Percentiles rank a stretch among this genome's conserved stretches.
phyloP scores from a whole-genome alignment of 2,888 invertebrate genomes.

The Zhengitettix transpicula region DNA sequence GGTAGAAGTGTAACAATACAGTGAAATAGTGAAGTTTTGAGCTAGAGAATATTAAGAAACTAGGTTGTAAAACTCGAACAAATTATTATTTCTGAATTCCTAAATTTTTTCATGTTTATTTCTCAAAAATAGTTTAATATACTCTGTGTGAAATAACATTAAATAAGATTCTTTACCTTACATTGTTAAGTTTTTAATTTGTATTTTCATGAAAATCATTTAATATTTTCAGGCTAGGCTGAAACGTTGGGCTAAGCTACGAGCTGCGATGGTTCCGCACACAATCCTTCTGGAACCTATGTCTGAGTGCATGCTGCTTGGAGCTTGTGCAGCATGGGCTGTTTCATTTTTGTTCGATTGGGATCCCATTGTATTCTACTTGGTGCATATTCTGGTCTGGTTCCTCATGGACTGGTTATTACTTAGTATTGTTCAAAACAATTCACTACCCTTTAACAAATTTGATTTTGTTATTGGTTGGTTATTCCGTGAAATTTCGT shows the following conservation, averaged over 20 bases:
- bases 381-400: conserved; percentile 87
- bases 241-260: conserved; percentile 80
- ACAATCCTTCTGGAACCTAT: conserved; percentile 85
- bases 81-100: too few species aligned
- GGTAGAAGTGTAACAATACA: too few species aligned
- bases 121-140: too few species aligned
- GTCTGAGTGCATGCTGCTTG: conserved; percentile 86
- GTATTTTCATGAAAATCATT: not conserved
- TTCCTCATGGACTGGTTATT: conserved; percentile 91
- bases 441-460: conserved; percentile 83
- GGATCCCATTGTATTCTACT: conserved; percentile 79
- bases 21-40: too few species aligned
- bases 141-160: too few species aligned
- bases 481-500: conserved; percentile 82
- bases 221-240: conserved; percentile 41
- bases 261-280: conserved; percentile 89
- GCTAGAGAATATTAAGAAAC: too few species aligned
- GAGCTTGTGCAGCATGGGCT: conserved; percentile 83
- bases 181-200: too few species aligned
- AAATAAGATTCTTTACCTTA: too few species aligned
- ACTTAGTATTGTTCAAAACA: conserved; percentile 73
- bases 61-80: too few species aligned
- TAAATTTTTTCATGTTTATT: too few species aligned
- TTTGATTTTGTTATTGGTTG: conserved; percentile 89
- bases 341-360: conserved; percentile 64